Evolutionary conservation across 1,140 invertebrate species (phyloP).

Genomic region (Chrysomallon squamiferum): DNA sequence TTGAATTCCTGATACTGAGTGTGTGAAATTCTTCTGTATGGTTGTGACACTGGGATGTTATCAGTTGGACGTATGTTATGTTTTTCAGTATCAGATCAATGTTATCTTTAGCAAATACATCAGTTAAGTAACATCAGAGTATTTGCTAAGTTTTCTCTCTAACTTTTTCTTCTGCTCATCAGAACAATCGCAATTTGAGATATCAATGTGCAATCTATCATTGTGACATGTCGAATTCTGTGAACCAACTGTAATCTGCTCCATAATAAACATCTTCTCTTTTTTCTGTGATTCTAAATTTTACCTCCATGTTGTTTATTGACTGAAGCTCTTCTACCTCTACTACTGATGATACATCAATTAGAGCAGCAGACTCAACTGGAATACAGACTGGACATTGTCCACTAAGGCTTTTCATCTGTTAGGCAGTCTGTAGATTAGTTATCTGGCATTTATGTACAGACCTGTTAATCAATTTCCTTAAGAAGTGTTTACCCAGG

Average conservation of each 20-base stretch:
- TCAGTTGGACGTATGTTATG: not conserved
- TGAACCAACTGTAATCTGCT: not conserved
- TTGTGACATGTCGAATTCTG: not conserved
- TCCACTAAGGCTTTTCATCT: no score
- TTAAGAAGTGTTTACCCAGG: no score
- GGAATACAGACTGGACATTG: no score
- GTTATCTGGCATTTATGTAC: no score
- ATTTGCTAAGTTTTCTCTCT: not conserved
- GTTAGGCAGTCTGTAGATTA: no score
- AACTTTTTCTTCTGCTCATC: not conserved
- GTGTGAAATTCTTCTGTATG: slow-evolving; percentile 3
- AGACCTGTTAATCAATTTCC: no score
- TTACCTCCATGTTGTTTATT: not conserved
- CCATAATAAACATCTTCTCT: not conserved
- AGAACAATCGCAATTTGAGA: not conserved
- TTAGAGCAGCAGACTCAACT: no score
- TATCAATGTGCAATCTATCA: not conserved
- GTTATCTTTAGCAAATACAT: slow-evolving; percentile 5
- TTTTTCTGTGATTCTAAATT: not conserved
- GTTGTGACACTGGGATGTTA: slow-evolving; percentile 4
- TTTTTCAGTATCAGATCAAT: not conserved
- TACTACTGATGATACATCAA: not conserved
- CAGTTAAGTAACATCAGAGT: no score
- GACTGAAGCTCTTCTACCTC: not conserved
- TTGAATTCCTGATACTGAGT: slow-evolving; percentile 3